Conservation (phyloP, 1,140 invertebrate species). For the Varroa destructor region DNA sequence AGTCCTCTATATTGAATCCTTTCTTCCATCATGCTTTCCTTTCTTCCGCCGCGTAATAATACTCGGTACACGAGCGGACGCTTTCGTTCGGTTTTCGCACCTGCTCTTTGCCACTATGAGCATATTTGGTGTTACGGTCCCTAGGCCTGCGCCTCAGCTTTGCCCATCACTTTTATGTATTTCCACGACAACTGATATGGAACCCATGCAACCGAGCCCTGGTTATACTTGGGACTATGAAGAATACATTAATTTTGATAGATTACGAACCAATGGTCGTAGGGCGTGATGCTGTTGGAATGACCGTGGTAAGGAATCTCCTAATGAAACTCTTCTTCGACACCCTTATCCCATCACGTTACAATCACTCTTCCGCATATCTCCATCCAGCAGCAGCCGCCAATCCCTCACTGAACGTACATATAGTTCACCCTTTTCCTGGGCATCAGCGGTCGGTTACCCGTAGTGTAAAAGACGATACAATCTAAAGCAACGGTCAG, state of each 20-base stretch:
- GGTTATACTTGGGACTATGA: not conserved
- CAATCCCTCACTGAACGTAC: not conserved
- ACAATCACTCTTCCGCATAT: not conserved
- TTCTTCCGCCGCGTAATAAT: too few relatives aligned
- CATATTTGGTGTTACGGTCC: too few relatives aligned
- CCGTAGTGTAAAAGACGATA: too few relatives aligned
- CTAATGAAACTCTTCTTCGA: not conserved
- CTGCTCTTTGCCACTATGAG: too few relatives aligned
- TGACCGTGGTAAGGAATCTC: slow-evolving; percentile 4
- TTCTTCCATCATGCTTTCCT: too few relatives aligned
- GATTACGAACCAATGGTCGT: slow-evolving; percentile 21
- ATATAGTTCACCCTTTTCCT: not conserved
- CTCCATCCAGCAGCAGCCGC: not conserved
- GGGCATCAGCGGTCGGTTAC: too few relatives aligned
- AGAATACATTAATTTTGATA: slow-evolving; percentile 29
- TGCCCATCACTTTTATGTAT: too few relatives aligned
- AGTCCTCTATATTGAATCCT: too few relatives aligned
- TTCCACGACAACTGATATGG: not conserved
- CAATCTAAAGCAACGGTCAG: too few relatives aligned
- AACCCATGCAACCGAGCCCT: not conserved
- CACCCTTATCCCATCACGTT: not conserved
- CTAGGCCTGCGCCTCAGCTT: too few relatives aligned
- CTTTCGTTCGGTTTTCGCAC: too few relatives aligned
- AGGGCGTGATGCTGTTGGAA: not conserved
- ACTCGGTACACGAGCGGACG: too few relatives aligned